phyloP scores from a whole-genome alignment of 1,140 invertebrate genomes.

The Patella vulgata region DNA sequence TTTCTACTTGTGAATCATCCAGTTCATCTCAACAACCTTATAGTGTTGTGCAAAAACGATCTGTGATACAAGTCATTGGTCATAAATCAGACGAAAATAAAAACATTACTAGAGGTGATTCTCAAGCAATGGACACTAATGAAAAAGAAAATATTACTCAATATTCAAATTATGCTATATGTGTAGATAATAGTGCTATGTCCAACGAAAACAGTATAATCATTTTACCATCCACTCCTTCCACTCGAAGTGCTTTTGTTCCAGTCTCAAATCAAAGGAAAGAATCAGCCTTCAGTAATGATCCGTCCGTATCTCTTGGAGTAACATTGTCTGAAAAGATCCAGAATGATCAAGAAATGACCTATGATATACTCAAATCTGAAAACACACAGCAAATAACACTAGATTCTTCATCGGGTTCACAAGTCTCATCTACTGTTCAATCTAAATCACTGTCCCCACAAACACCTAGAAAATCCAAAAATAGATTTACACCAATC shows the following conservation, averaged over 20 bases:
- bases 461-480: constrained; percentile 34
- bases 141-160: no score
- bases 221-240: constrained; percentile 11
- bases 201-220: no score
- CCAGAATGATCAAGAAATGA: constrained; percentile 2
- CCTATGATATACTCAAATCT: background rate
- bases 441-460: constrained; percentile 15
- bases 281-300: constrained; percentile 8
- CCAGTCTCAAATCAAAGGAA: constrained; percentile 39
- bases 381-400: background rate
- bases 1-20: no score
- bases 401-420: background rate
- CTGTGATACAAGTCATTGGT: no score
- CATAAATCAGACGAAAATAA: no score
- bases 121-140: no score
- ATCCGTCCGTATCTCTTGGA: background rate
- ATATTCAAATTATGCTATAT: no score
- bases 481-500: constrained; percentile 46
- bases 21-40: no score
- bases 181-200: no score
- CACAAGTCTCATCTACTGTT: constrained; percentile 5
- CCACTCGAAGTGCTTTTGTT: constrained; percentile 47
- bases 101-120: no score
- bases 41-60: no score
- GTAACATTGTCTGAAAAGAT: constrained; percentile 11